These are phyloP conservation scores for Nyctibius grandis DNA, from an alignment of 2,797 vertebrate genomes.

Conservation along the genomic window DNA sequence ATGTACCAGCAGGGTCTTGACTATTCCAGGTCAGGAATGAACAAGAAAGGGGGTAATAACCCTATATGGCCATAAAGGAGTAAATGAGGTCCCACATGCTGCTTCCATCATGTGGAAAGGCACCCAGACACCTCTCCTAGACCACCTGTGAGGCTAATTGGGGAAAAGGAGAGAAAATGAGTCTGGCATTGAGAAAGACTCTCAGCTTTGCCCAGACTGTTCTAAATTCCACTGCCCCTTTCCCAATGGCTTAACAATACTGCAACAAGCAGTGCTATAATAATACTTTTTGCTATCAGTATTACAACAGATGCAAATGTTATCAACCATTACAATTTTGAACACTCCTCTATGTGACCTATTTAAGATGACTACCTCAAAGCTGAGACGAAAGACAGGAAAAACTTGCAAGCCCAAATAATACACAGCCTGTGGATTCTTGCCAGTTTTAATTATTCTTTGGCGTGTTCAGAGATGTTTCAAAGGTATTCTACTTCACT, in stretches of 20 bases:
- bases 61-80: rapidly evolving
- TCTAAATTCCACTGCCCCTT: background rate
- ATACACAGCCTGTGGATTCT: background rate
- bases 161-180: background rate
- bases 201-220: background rate
- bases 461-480: constrained; percentile 10
- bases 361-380: background rate
- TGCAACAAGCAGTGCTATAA: background rate
- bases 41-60: background rate
- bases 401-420: background rate
- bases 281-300: background rate
- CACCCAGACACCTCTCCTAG: background rate
- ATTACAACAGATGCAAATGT: background rate
- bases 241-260: background rate
- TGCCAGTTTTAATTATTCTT: constrained; percentile 27
- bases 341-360: background rate
- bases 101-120: background rate
- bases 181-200: background rate
- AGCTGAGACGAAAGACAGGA: background rate
- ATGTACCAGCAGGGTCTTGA: background rate
- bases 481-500: background rate
- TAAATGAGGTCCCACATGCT: background rate
- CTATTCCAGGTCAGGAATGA: background rate
- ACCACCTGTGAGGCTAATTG: background rate
- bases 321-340: background rate